A percentile compares a stretch with the other conserved stretches of the same genome.
phyloP scores from a whole-genome alignment of 2,797 vertebrate species.

The Platalea minor region DNA sequence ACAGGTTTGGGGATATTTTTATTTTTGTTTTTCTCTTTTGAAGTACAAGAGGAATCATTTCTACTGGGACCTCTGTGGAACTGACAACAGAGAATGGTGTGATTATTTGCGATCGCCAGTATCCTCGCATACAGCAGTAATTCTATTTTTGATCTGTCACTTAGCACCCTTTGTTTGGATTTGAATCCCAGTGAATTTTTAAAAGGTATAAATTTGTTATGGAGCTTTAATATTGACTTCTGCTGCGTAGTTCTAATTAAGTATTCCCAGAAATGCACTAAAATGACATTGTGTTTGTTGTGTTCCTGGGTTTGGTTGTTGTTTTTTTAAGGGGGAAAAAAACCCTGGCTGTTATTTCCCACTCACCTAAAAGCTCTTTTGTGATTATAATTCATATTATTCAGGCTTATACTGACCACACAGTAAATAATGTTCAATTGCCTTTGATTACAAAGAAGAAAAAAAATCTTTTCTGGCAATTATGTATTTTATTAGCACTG shows the following conservation, averaged over 20 bases:
- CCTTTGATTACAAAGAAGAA: slow-evolving; percentile 28
- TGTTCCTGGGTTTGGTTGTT: neutral
- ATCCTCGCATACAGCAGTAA: neutral
- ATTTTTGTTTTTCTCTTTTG: neutral
- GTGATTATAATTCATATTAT: neutral
- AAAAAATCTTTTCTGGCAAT: neutral
- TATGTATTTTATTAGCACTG: neutral
- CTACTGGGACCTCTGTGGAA: neutral
- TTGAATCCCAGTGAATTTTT: slow-evolving; percentile 19
- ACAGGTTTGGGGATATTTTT: neutral
- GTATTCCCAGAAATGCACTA: slow-evolving; percentile 26
- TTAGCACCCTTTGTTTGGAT: slow-evolving; percentile 25
- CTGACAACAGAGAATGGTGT: neutral
- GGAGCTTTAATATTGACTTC: slow-evolving; percentile 20
- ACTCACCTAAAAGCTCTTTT: slow-evolving; percentile 26
- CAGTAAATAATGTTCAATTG: slow-evolving; percentile 35
- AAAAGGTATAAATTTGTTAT: slow-evolving; percentile 24
- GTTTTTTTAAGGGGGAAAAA: neutral
- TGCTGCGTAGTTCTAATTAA: neutral
- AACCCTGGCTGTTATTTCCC: neutral
- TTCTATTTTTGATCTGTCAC: neutral
- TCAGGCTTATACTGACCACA: slow-evolving; percentile 19
- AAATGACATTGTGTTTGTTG: neutral
- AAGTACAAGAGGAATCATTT: neutral
- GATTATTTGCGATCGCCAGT: neutral